A percentile compares a stretch with the other conserved stretches of the same genome.
Evolutionary conservation across 2,888 invertebrate species (phyloP).

Genomic region (Rhamphomyia laevipes): DNA sequence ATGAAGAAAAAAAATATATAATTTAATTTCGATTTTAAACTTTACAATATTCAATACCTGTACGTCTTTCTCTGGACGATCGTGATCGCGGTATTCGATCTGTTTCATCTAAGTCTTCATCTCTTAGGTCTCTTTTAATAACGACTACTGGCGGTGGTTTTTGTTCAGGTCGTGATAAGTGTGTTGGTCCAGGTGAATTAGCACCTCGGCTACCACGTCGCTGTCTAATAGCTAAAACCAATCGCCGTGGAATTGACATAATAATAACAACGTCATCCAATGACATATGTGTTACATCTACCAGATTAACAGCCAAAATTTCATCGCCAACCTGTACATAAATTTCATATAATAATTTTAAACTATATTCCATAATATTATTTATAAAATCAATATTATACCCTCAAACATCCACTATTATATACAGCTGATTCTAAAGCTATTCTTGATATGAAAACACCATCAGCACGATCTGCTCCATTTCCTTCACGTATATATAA

Average conservation of each 20-base stretch:
- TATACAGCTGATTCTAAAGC: constrained; percentile 94
- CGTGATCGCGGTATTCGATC: constrained; percentile 41
- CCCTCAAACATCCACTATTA: constrained; percentile 90
- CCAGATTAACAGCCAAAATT: constrained; percentile 94
- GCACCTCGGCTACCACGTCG: constrained; percentile 51
- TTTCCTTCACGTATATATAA: constrained; percentile 99
- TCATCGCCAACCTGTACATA: constrained; percentile 78
- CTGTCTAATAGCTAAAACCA: constrained; percentile 87
- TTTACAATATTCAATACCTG: constrained; percentile 34
- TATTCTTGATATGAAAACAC: constrained; percentile 93
- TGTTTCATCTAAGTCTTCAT: constrained; percentile 60
- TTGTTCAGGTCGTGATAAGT: constrained; percentile 57
- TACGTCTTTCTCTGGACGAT: constrained; percentile 39
- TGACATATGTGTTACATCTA: constrained; percentile 95
- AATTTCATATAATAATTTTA: neutral
- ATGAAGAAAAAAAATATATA: neutral
- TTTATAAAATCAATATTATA: constrained; percentile 24
- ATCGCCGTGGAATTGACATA: constrained; percentile 94
- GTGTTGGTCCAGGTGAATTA: constrained; percentile 35
- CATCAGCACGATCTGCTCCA: constrained; percentile 87
- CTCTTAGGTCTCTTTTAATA: constrained; percentile 74
- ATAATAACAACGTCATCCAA: constrained; percentile 98
- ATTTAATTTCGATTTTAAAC: neutral
- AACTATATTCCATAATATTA: neutral
- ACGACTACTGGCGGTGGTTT: constrained; percentile 88